Conservation (phyloP, 2,797 vertebrate species). For the Dryobates pubescens region DNA sequence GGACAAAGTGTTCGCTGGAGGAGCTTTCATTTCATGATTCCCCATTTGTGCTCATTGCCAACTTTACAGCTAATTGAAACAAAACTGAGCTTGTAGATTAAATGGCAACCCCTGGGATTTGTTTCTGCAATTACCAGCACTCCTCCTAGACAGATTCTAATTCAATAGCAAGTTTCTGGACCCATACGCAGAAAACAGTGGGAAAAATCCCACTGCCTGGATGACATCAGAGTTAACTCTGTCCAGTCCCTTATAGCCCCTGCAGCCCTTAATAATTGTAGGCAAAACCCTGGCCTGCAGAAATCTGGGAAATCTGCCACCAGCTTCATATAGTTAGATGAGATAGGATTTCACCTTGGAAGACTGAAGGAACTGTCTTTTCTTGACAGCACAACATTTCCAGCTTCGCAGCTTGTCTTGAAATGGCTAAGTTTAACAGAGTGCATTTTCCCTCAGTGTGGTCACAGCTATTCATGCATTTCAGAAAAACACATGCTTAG, state of each 20-base stretch:
- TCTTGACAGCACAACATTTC: constrained; percentile 29
- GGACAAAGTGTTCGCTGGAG: constrained; percentile 32
- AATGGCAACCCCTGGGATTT: constrained; percentile 61
- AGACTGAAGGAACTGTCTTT: constrained; percentile 9
- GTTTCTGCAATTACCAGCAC: constrained; percentile 53
- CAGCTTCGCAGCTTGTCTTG: background rate
- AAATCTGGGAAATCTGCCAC: constrained; percentile 55
- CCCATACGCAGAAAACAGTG: constrained; percentile 30
- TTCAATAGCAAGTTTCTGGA: constrained; percentile 49
- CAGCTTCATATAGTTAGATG: background rate
- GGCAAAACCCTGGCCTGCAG: background rate
- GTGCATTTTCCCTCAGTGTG: background rate
- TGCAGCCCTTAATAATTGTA: background rate
- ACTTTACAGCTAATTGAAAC: constrained; percentile 65
- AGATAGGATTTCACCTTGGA: constrained; percentile 51
- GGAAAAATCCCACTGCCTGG: constrained; percentile 43
- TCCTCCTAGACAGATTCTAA: constrained; percentile 56
- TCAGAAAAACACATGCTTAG: constrained; percentile 13
- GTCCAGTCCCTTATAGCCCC: background rate
- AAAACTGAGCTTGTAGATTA: constrained; percentile 63
- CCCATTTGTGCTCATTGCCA: constrained; percentile 51
- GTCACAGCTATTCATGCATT: constrained; percentile 25
- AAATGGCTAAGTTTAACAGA: constrained; percentile 2
- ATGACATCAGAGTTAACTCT: constrained; percentile 64
- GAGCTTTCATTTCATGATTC: constrained; percentile 56